Base-by-base conservation (phyloP, 1,140 invertebrate genomes). In the Heliconius melpomene region DNA sequence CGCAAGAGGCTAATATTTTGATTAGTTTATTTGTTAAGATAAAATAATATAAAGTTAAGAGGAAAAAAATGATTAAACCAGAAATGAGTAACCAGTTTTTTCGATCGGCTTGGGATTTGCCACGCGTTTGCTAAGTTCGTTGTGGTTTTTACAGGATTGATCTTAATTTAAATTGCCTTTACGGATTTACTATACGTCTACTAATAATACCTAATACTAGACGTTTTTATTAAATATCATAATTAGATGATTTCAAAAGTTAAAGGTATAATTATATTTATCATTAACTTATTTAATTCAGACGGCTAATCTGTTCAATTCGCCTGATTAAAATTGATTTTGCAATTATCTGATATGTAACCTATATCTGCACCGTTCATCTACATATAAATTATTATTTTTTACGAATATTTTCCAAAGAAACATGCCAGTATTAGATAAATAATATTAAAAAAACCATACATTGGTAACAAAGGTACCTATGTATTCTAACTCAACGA, bases 261-360 rank as follows among this genome's bases (percentile, higher is more conserved):
- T 60, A 60, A n/a, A 23, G 54, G 8, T 23, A 60, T 60, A 60
- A 60, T 8, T 60, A 60, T 60, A 60, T 60, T 60, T 66, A 66
- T 29, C 23, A 66, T 16, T 16, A 66, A 29, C 2, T 66, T 6
- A 66, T 66, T 66, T 3, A 26, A 26, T 60, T 57, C 23, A 60
- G 70, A 32, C 70, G 2, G 29, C 32, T 38, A 9, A 38, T 72
- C 36, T 72, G 70, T 18, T 72, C 29, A 36, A 72, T 32, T 11
- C 26, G 26, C 0, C 70, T 72, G 32, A 66, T 66, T 26, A 23
- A 26, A 66, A 66, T 18, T 66, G 11, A 26, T 66, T 26, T 29
- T 26, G 23, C 26, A 66, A 7, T 66, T 26, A 26, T 23, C 60
- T 26, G 60, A 66, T 66, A 60, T 60, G 20, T 52, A 23, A 57